These are phyloP conservation scores for Baryphthengus martii DNA, from an alignment of 2,113 vertebrate genomes.

Conservation along the genomic window DNA sequence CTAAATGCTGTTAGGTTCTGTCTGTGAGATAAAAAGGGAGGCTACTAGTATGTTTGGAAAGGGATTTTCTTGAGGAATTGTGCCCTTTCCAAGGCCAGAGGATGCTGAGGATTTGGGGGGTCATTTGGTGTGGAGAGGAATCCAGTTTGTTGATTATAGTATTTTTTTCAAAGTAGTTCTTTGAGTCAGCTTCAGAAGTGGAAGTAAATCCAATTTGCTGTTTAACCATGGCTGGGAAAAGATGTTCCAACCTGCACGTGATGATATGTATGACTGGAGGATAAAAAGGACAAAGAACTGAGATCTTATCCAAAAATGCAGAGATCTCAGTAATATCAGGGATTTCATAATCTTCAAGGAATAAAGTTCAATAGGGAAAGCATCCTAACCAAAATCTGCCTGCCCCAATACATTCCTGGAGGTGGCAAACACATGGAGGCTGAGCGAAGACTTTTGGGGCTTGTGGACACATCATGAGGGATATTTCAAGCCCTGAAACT, in stretches of 20 bases:
- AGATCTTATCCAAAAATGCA: not conserved
- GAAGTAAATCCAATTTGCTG: not conserved
- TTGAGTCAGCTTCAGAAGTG: not conserved
- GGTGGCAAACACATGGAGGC: not conserved
- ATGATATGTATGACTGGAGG: not conserved
- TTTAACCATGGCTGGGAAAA: not conserved
- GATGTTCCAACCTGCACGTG: not conserved
- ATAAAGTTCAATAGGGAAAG: fast-evolving
- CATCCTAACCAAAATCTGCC: not conserved
- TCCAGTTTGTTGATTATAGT: not conserved
- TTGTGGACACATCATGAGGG: not conserved
- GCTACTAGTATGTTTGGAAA: not conserved
- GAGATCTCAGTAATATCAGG: not conserved
- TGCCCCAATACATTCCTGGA: not conserved
- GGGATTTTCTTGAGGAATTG: not conserved
- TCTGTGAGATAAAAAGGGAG: not conserved
- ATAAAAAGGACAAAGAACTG: not conserved
- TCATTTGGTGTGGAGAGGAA: not conserved
- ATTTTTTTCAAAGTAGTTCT: not conserved
- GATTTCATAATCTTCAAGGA: not conserved
- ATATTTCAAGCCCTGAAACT: not conserved
- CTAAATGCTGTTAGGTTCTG: not conserved
- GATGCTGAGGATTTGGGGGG: not conserved
- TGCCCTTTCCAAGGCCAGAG: not conserved
- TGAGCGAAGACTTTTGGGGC: not conserved